Conservation (phyloP, 2,113 vertebrate genomes). For the Neolamprologus kungweensis region DNA sequence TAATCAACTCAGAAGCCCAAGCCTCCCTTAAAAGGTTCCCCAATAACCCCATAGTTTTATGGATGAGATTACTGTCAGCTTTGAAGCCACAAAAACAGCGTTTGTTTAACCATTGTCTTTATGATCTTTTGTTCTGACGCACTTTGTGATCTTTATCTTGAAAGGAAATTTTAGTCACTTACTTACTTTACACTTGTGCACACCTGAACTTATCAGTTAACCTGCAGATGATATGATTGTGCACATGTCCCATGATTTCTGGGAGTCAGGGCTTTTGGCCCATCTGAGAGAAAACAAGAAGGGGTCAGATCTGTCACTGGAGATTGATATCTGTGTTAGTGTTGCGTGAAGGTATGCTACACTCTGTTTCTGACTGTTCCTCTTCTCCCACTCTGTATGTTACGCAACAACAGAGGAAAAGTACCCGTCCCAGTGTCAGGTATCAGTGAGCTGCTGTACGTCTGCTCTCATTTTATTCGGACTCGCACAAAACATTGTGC, state of each 20-base stretch:
- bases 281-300: not conserved
- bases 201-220: not conserved
- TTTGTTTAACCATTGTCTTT: not conserved
- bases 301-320: not conserved
- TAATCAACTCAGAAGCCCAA: not conserved
- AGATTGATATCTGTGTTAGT: not conserved
- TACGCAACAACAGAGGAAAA: conserved; percentile 37
- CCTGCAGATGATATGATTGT: not conserved
- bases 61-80: not conserved
- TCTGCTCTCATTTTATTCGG: conserved; percentile 37
- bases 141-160: not conserved
- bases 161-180: not conserved
- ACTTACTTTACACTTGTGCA: not conserved
- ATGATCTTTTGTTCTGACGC: not conserved
- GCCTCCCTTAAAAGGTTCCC: not conserved
- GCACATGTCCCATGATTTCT: not conserved
- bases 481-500: conserved; percentile 46
- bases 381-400: not conserved
- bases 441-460: conserved; percentile 6
- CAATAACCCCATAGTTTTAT: not conserved
- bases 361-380: not conserved
- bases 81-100: not conserved
- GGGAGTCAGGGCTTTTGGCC: not conserved
- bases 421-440: conserved; percentile 22
- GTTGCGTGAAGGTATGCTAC: not conserved